Base-by-base conservation (phyloP, 2,797 vertebrate species). In the Hyperoplus lanceolatus region DNA sequence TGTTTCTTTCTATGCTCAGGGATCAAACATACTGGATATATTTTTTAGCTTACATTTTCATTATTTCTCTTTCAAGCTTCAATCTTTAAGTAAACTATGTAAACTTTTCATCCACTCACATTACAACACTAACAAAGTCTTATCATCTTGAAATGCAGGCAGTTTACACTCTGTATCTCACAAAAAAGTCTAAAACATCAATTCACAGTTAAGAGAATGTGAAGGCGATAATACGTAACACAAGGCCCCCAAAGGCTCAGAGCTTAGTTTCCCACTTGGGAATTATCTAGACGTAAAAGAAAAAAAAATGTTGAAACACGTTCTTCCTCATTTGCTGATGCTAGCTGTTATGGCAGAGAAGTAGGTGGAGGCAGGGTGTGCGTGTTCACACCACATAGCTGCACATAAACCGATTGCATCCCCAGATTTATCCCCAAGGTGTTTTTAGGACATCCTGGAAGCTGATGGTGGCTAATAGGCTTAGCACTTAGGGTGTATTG, bases 401-500 rank as follows among this genome's bases (percentile, higher is more conserved):
- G 41, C 75, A 89, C 90, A 85, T 95, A 94, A 95, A 93, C 91
- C 93, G 91, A 94, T 93, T 95, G 90, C 82, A 83, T 87, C 80
- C 90, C 90, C 91, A 94, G 90, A 94, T 94, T 95, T 94, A 94
- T 94, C 90, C 86, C 77, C 85, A 90, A 95, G 95, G 94, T 96
- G 94, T 96, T 95, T 95, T 94, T 91, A 93, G 94, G 94, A 94
- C 94, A 94, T 93, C 90, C 88, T 92, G 85, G 93, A 84, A 93
- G 95, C 95, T 98, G 96, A 97, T 96, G 95, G 96, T 93, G 83
- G 91, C 94, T 96, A 97, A 97, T 96, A 97, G 96, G 97, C 96
- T 99, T 97, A 97, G 96, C 95, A 95, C 96, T 96, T 91, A 90
- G 91, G 95, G 95, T 96, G 96, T 96, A 95, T 96, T 96, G 94